phyloP scores from a whole-genome alignment of 2,113 vertebrate species.

The Sylvicapra grimmia region DNA sequence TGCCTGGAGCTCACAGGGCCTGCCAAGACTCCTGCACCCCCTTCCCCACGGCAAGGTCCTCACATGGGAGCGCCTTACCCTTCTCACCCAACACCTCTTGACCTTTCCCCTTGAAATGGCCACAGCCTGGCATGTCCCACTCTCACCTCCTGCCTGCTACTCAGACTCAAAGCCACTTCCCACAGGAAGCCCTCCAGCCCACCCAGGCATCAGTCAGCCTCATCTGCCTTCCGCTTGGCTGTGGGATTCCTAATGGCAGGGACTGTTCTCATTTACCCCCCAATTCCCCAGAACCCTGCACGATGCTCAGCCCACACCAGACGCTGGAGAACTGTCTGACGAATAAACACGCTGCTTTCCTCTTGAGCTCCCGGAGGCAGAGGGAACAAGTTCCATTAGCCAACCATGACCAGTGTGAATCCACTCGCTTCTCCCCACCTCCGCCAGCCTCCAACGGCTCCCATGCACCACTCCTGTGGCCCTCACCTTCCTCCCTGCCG shows the following conservation, averaged over 20 bases:
- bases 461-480: background rate
- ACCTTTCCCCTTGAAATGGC: background rate
- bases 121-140: background rate
- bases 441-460: background rate
- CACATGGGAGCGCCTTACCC: background rate
- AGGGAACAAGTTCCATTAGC: background rate
- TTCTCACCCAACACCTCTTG: background rate
- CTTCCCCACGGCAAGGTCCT: background rate
- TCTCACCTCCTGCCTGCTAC: background rate
- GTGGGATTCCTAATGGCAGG: background rate
- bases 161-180: background rate
- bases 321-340: background rate
- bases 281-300: background rate
- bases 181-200: background rate
- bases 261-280: background rate
- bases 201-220: background rate
- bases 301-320: background rate
- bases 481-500: background rate
- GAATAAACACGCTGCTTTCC: background rate
- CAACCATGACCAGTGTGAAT: rapidly evolving
- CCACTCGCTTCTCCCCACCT: background rate
- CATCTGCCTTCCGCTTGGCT: background rate
- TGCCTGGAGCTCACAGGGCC: background rate
- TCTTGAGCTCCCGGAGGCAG: background rate
- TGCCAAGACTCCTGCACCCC: background rate